phyloP scores from a whole-genome alignment of 1,140 invertebrate genomes.

The Hermetia illucens region DNA sequence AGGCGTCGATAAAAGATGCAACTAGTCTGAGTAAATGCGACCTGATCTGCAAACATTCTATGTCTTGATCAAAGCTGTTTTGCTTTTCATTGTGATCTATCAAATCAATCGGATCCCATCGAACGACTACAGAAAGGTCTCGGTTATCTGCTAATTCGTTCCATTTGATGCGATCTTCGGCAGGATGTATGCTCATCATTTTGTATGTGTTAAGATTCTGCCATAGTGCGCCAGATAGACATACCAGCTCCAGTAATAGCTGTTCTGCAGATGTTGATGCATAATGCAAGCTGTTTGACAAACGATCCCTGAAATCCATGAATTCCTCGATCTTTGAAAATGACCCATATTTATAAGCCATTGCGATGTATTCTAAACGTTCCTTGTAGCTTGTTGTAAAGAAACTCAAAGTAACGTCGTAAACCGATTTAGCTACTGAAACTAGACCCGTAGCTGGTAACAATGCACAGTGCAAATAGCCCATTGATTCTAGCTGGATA shows the following conservation, averaged over 20 bases:
- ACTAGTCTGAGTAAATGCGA: conserved; percentile 20
- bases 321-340: conserved; percentile 87
- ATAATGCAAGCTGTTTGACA: conserved; percentile 74
- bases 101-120: conserved; percentile 37
- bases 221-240: conserved; percentile 19
- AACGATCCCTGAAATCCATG: conserved; percentile 63
- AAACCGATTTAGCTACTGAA: conserved; percentile 43
- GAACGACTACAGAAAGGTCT: conserved; percentile 40
- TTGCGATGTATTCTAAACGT: conserved; percentile 79
- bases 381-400: conserved; percentile 78
- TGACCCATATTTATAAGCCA: conserved; percentile 86
- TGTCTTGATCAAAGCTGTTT: conserved; percentile 26
- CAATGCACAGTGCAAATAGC: conserved; percentile 65
- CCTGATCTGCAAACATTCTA: conserved; percentile 23
- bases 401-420: conserved; percentile 64
- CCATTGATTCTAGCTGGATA: conserved; percentile 83
- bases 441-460: conserved; percentile 54
- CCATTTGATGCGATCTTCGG: conserved; percentile 34
- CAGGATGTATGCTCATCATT: conserved; percentile 31
- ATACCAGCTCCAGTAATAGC: conserved; percentile 59
- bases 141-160: conserved; percentile 40
- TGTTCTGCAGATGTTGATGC: conserved; percentile 60
- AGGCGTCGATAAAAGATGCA: conserved; percentile 23
- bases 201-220: conserved; percentile 22
- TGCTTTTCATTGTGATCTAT: conserved; percentile 17